phyloP scores from a whole-genome alignment of 2,113 vertebrate genomes.

The Coracopsis vasa region DNA sequence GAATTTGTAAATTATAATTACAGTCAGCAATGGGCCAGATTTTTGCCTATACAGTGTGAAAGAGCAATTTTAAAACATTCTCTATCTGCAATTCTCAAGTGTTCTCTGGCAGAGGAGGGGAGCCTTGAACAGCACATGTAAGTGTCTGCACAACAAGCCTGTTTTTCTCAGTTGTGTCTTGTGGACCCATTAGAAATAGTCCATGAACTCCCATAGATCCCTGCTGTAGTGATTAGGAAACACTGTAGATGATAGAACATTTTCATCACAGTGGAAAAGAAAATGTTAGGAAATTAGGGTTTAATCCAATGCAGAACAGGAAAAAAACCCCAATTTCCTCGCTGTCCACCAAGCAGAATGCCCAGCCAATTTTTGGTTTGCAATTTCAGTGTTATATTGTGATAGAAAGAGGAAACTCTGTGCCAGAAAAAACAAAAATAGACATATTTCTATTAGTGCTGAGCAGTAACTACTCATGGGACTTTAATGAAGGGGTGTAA shows the following conservation, averaged over 20 bases:
- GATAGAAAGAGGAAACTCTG: not conserved
- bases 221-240: conserved; percentile 16
- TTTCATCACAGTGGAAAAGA: conserved; percentile 25
- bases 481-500: conserved; percentile 23
- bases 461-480: not conserved
- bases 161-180: conserved; percentile 7
- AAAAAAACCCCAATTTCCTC: conserved; percentile 6
- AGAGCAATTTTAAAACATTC: not conserved
- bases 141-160: not conserved
- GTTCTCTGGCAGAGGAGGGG: not conserved
- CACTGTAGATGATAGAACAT: not conserved
- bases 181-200: conserved; percentile 23
- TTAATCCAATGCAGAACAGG: not conserved
- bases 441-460: not conserved
- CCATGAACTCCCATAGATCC: conserved; percentile 16
- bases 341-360: not conserved
- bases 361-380: not conserved
- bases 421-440: not conserved
- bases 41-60: not conserved
- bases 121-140: not conserved
- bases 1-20: conserved; percentile 10
- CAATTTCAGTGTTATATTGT: not conserved
- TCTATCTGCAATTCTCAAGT: not conserved
- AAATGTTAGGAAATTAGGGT: conserved; percentile 2
- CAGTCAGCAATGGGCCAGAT: not conserved